These are phyloP conservation scores for Nannobrachium achirus DNA, from an alignment of 2,113 vertebrate species.

Conservation along the genomic window DNA sequence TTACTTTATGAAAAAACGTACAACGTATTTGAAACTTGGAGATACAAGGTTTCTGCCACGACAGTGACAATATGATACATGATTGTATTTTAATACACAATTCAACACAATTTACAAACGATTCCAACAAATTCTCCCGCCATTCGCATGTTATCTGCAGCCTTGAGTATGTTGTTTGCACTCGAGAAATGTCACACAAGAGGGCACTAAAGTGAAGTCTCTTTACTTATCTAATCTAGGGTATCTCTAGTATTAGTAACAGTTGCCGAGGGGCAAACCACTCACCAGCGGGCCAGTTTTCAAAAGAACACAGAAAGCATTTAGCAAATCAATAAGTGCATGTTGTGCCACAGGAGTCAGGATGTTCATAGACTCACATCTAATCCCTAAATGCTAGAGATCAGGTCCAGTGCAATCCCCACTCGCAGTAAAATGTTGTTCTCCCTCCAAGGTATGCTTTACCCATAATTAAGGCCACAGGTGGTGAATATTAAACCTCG, in stretches of 20 bases:
- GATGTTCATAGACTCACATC: slow-evolving; percentile 47
- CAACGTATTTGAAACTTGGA: too few species aligned
- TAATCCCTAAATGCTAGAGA: slow-evolving; percentile 52
- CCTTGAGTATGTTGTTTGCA: slow-evolving; percentile 11
- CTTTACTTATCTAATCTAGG: slow-evolving; percentile 21
- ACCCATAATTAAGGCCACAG: slow-evolving; percentile 41
- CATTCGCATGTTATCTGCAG: slow-evolving; percentile 1
- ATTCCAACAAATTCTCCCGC: not conserved
- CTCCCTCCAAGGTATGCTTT: slow-evolving; percentile 29
- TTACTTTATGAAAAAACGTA: too few species aligned
- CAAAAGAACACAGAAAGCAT: slow-evolving; percentile 22
- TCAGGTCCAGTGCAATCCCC: slow-evolving; percentile 43
- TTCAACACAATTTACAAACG: not conserved
- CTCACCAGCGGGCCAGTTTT: slow-evolving; percentile 17
- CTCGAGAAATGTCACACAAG: slow-evolving; percentile 49
- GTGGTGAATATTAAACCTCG: slow-evolving; percentile 46
- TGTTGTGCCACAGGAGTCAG: slow-evolving; percentile 14
- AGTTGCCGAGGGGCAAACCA: slow-evolving; percentile 25
- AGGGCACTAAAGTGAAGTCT: slow-evolving; percentile 49
- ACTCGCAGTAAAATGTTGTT: slow-evolving; percentile 38
- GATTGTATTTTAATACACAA: too few species aligned
- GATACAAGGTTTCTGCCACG: too few species aligned
- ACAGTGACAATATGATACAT: too few species aligned
- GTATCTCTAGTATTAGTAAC: slow-evolving; percentile 9
- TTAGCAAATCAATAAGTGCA: slow-evolving; percentile 38